A percentile compares a stretch with the other conserved stretches of the same genome.
Evolutionary conservation across 2,113 vertebrate genomes (phyloP).

Genomic region (Orthochromis indermauri): DNA sequence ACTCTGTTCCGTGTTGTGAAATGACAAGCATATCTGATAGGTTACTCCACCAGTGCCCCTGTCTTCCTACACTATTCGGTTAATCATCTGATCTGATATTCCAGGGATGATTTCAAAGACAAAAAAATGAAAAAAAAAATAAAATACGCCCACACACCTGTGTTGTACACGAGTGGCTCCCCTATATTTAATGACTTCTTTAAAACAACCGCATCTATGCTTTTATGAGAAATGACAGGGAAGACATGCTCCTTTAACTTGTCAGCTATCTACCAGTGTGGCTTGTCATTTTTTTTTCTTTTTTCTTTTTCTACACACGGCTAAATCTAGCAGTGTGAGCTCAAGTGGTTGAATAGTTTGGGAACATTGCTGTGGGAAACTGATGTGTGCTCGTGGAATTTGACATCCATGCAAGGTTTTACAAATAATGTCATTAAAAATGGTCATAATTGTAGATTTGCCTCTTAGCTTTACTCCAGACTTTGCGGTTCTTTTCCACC

Average conservation of each 20-base stretch:
- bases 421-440: conserved; percentile 69
- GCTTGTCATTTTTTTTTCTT: conserved; percentile 67
- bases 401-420: conserved; percentile 85
- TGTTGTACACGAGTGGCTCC: conserved; percentile 1
- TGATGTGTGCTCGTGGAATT: conserved; percentile 79
- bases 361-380: conserved; percentile 72
- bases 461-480: background rate
- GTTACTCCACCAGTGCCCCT: conserved; percentile 1
- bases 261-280: conserved; percentile 75
- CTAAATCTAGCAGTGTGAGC: conserved; percentile 76
- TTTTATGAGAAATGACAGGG: conserved; percentile 11
- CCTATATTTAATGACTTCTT: background rate
- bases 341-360: conserved; percentile 72
- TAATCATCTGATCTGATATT: background rate
- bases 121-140: background rate
- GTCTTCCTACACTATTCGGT: background rate
- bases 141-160: background rate
- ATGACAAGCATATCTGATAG: conserved; percentile 50
- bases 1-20: conserved; percentile 29
- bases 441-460: conserved; percentile 48
- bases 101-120: conserved; percentile 58
- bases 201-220: background rate
- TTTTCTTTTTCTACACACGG: conserved; percentile 63
- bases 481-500: background rate
- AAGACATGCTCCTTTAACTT: conserved; percentile 47